These are phyloP conservation scores for Melolontha melolontha DNA, from an alignment of 2,888 invertebrate species.

Conservation along the genomic window DNA sequence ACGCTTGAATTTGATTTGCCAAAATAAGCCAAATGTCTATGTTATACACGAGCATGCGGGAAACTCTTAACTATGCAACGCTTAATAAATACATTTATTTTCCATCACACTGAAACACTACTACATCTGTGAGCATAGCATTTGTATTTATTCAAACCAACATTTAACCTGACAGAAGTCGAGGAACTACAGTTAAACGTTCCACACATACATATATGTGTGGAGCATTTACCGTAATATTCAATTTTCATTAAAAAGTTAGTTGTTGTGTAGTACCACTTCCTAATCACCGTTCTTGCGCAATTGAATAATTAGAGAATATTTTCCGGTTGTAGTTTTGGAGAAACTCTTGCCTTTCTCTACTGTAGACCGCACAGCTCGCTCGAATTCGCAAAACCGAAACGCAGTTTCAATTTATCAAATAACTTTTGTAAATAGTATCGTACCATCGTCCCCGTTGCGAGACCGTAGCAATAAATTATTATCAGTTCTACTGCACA, in stretches of 20 bases:
- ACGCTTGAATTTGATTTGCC: too few relatives aligned
- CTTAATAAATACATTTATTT: too few relatives aligned
- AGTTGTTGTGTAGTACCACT: neutral
- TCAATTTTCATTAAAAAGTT: slow-evolving; percentile 27
- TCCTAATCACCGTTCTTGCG: neutral
- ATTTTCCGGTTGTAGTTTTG: slow-evolving; percentile 2
- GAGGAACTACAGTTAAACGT: too few relatives aligned
- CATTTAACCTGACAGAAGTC: too few relatives aligned
- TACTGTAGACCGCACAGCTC: neutral
- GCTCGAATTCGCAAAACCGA: neutral
- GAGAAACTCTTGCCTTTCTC: neutral
- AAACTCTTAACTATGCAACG: too few relatives aligned
- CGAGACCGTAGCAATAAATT: slow-evolving; percentile 6
- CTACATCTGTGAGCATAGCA: too few relatives aligned
- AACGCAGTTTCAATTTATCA: slow-evolving; percentile 27
- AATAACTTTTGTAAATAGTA: slow-evolving; percentile 28
- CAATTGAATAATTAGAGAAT: slow-evolving; percentile 10
- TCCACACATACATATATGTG: too few relatives aligned
- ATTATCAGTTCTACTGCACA: slow-evolving; percentile 25
- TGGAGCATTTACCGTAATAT: neutral
- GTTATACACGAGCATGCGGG: too few relatives aligned
- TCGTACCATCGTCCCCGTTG: neutral
- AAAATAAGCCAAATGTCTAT: too few relatives aligned
- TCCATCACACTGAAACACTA: too few relatives aligned
- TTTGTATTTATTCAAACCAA: too few relatives aligned